These are phyloP conservation scores for Galago senegalensis DNA, from an alignment of 2,797 vertebrate genomes.

Conservation along the genomic window DNA sequence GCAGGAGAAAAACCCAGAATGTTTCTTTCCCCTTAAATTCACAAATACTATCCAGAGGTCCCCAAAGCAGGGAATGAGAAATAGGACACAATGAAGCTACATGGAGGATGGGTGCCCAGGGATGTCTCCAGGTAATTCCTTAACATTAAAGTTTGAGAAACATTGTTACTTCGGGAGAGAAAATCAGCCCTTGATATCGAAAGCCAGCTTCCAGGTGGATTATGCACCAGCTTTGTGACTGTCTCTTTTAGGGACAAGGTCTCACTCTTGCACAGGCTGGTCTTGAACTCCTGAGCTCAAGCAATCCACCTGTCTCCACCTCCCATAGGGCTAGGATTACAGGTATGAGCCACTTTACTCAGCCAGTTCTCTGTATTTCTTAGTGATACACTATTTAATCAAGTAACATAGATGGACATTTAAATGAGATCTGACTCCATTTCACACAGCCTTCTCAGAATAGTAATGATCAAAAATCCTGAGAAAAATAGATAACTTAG, in stretches of 20 bases:
- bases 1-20: background rate
- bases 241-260: no score
- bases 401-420: background rate
- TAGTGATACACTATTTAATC: background rate
- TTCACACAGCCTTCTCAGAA: background rate
- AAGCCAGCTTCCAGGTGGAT: background rate
- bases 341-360: no score
- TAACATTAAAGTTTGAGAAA: constrained; percentile 41
- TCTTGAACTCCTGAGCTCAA: no score
- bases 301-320: no score
- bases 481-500: background rate
- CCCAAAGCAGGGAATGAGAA: background rate
- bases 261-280: no score
- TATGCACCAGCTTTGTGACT: background rate
- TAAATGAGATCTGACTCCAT: background rate
- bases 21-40: constrained; percentile 12
- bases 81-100: constrained; percentile 14
- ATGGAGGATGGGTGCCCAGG: background rate
- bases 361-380: background rate
- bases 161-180: background rate
- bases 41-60: background rate
- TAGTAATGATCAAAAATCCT: background rate
- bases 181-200: background rate
- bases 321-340: no score
- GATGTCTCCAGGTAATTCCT: constrained; percentile 31